Base-by-base conservation (phyloP, 2,113 vertebrate genomes). In the Laticauda laticaudata region DNA sequence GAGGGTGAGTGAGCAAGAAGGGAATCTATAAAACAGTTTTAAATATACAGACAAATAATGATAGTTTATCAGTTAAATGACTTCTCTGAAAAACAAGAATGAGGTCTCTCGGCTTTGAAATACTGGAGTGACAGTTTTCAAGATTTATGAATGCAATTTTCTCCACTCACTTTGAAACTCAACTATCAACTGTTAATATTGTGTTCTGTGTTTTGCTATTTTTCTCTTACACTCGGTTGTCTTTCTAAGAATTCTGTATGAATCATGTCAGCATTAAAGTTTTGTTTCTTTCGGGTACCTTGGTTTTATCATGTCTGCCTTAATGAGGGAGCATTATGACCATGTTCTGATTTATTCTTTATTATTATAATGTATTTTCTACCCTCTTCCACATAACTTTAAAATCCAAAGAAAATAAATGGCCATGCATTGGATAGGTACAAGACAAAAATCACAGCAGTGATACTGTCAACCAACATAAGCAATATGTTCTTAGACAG, bases 11-110 rank as follows among this genome's bases (percentile, higher is more conserved):
- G 75, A 55, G 86, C 29, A 93, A 92, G 0, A 11, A 12, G 26
- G 90, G 55, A 91, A 92, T 93, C 92, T 59, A 91, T 89, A 91
- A 56, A 1, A 39, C 53, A 64, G 55, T 57, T 89, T 87, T 26
- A 92, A n/a, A 69, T 18, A 26, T 94, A 91, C 92, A 89, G 1
- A 26, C 0, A 95, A 95, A 91, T 14, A 55, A 90, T 1, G 7
- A 3, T 92, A 15, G 90, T 51, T 91, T 61, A 55, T 23, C 26
- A 0, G 54, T 95, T 88, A 96, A 93, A 95, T 89, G 88, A 92
- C 1, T 59, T 18, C 26, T n/a, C 29, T 86, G 90, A 90, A 92
- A 93, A 91, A 6, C 1, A 91, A 34, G 75, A 91, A 92, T 53
- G 85, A 91, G 75, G n/a, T 90, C 91, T 69, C 88, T 88, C 0